Percentiles rank a stretch among this genome's conserved stretches.
These are phyloP conservation scores for Sylvicapra grimmia DNA, from an alignment of 2,113 vertebrate species.

Conservation along the genomic window DNA sequence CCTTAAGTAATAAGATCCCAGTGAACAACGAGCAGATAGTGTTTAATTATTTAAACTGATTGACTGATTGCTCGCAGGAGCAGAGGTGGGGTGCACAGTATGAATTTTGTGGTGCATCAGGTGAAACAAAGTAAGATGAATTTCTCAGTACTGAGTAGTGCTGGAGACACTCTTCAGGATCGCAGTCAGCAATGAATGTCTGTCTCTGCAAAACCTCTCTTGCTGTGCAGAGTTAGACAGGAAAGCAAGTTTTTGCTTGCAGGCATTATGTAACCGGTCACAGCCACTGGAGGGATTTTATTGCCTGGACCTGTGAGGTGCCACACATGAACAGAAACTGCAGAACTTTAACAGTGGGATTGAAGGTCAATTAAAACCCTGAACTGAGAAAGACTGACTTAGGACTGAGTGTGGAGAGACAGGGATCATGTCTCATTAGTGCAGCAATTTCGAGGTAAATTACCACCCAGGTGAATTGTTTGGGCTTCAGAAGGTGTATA, in stretches of 20 bases:
- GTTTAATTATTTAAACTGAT: neutral
- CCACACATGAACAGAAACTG: neutral
- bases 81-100: no score
- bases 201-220: neutral
- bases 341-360: neutral
- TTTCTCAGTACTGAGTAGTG: neutral
- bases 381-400: neutral
- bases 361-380: conserved; percentile 1
- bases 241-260: neutral
- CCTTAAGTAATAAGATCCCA: neutral
- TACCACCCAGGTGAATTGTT: neutral
- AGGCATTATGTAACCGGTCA: neutral
- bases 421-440: conserved; percentile 8
- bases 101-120: neutral
- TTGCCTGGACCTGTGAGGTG: neutral
- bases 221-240: neutral
- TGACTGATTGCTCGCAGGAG: neutral
- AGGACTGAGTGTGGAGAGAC: neutral
- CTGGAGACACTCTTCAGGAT: neutral
- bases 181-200: neutral
- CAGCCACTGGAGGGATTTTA: neutral
- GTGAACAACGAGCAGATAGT: neutral
- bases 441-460: neutral
- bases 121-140: neutral
- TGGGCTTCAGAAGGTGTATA: neutral